Conservation (phyloP, 2,113 vertebrate genomes). For the Sisor rabdophorus region DNA sequence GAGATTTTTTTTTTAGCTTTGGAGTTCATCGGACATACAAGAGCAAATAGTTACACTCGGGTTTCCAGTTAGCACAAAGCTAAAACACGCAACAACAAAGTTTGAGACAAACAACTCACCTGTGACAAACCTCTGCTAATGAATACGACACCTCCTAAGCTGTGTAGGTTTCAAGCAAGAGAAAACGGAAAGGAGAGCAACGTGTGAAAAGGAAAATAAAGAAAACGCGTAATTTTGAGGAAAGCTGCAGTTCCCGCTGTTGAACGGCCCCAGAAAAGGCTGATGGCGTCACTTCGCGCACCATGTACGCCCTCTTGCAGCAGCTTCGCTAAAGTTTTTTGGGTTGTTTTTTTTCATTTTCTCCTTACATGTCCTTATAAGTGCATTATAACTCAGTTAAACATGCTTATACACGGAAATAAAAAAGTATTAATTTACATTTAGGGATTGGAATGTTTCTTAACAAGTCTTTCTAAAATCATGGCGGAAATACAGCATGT, state of each 20-base stretch:
- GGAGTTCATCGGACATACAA: neutral
- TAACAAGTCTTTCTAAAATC: too few species aligned
- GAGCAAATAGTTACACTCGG: neutral
- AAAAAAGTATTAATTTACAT: too few species aligned
- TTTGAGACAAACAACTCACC: slow-evolving; percentile 27
- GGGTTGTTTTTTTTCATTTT: neutral
- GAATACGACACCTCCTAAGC: neutral
- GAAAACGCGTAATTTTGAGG: neutral
- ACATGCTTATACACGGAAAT: too few species aligned
- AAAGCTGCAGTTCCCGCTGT: neutral
- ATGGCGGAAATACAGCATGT: too few species aligned
- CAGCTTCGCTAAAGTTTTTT: neutral
- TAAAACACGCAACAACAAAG: slow-evolving; percentile 9
- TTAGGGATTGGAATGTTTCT: too few species aligned
- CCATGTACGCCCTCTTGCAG: slow-evolving; percentile 14
- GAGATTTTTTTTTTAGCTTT: too few species aligned
- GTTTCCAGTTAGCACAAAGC: slow-evolving; percentile 9
- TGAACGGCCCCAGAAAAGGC: slow-evolving; percentile 4
- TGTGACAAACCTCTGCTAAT: neutral
- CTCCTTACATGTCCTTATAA: neutral
- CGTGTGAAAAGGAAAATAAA: neutral
- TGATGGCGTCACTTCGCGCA: slow-evolving; percentile 27
- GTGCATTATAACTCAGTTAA: neutral
- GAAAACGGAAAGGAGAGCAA: neutral
- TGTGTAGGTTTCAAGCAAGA: neutral